A percentile compares a stretch with the other conserved stretches of the same genome.
phyloP scores from a whole-genome alignment of 64 coral and sea anemone genomes.

The Dendrophyllia cribrosa region DNA sequence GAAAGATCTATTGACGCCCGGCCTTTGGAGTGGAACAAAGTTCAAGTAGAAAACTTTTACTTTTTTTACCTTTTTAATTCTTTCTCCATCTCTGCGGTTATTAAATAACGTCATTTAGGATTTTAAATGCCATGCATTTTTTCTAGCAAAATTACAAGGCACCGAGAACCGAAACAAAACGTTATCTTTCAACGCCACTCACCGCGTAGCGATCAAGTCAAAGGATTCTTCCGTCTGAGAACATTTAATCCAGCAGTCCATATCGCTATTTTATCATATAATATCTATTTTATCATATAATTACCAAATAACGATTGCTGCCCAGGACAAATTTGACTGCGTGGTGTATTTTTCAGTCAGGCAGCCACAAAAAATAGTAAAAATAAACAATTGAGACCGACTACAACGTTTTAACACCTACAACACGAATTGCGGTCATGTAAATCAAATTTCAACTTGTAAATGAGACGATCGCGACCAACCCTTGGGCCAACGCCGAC shows the following conservation, averaged over 20 bases:
- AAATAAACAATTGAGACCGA: too few species aligned
- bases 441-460: too few species aligned
- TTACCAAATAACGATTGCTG: neutral
- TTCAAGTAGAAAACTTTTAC: neutral
- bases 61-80: neutral
- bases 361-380: too few species aligned
- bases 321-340: neutral
- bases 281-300: constrained; percentile 32
- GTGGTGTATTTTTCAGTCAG: neutral
- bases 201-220: neutral
- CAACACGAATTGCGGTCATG: too few species aligned
- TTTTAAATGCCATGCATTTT: neutral
- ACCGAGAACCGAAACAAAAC: neutral
- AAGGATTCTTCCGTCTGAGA: neutral
- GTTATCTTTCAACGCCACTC: neutral
- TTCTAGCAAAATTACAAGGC: neutral
- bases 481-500: too few species aligned
- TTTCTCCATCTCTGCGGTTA: neutral
- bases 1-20: too few species aligned
- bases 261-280: constrained; percentile 15
- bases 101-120: neutral
- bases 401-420: too few species aligned
- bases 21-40: neutral
- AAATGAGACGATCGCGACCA: too few species aligned
- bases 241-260: too few species aligned